These are phyloP conservation scores for Onychostoma macrolepis DNA, from an alignment of 2,113 vertebrate species.

Conservation along the genomic window DNA sequence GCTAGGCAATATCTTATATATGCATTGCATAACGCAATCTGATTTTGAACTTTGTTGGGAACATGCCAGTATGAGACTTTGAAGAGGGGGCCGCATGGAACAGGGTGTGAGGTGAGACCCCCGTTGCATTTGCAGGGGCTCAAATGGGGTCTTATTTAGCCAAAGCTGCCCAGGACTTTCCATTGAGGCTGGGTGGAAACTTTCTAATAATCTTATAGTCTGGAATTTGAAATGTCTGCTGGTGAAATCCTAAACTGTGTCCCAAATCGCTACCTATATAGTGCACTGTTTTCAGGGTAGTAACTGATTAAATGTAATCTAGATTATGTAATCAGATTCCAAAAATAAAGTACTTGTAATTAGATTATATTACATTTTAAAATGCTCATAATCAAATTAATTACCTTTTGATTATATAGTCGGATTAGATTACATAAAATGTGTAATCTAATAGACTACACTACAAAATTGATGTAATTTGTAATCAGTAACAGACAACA, in stretches of 20 bases:
- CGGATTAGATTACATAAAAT: neutral
- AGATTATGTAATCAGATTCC: neutral
- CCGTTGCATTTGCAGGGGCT: neutral
- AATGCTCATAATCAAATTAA: no score
- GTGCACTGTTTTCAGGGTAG: neutral
- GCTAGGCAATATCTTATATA: constrained; percentile 71
- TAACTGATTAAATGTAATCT: neutral
- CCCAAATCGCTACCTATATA: neutral
- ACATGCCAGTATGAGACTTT: constrained; percentile 21
- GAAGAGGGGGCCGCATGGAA: neutral
- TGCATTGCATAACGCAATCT: constrained; percentile 59
- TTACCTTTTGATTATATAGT: neutral
- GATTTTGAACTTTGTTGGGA: constrained; percentile 57
- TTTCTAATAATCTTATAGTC: constrained; percentile 9
- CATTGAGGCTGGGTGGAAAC: constrained; percentile 9
- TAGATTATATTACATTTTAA: no score
- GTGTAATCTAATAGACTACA: neutral
- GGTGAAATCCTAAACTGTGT: neutral
- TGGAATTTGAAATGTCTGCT: neutral
- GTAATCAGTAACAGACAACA: no score
- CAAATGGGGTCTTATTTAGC: constrained; percentile 23
- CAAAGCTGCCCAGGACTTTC: constrained; percentile 28
- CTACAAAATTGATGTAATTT: no score
- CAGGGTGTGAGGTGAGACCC: neutral
- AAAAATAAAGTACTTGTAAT: neutral